Conservation (phyloP, 2,888 invertebrate species). For the Ophioninae sp. region DNA sequence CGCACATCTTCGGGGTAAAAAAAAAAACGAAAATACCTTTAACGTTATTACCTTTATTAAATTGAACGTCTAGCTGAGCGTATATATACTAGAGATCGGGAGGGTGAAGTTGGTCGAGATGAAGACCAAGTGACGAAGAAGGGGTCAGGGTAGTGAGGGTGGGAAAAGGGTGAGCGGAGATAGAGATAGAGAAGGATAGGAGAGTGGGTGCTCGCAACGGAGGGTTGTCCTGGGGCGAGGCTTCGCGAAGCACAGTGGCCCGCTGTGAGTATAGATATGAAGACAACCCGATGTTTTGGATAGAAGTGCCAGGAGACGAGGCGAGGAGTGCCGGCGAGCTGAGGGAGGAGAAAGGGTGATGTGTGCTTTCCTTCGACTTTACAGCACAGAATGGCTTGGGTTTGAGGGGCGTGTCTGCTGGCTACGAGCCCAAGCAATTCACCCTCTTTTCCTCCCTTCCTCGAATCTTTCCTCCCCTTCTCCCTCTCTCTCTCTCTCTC, state of each 20-base stretch:
- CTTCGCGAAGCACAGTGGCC: constrained; percentile 24
- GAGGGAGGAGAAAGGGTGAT: neutral
- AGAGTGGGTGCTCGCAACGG: constrained; percentile 37
- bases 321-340: neutral
- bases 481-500: too few species aligned
- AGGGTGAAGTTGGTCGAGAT: constrained; percentile 11
- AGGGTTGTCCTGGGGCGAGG: constrained; percentile 51
- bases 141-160: constrained; percentile 4
- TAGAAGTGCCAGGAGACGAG: too few species aligned
- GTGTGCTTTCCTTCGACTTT: constrained; percentile 43
- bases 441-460: constrained; percentile 1
- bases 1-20: constrained; percentile 62
- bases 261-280: neutral
- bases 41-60: constrained; percentile 80
- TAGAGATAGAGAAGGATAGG: constrained; percentile 8
- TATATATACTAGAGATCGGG: neutral
- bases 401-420: constrained; percentile 57
- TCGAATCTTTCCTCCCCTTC: neutral
- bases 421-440: constrained; percentile 58
- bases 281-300: neutral
- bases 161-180: neutral
- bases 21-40: constrained; percentile 75
- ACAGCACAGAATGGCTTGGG: constrained; percentile 30
- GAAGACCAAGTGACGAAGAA: constrained; percentile 2
- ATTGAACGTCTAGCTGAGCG: constrained; percentile 72